Evolutionary conservation across 2,888 invertebrate species (phyloP), one percentile per base, ranked within the genome.

Genomic region (Erpobdella octoculata): DNA sequence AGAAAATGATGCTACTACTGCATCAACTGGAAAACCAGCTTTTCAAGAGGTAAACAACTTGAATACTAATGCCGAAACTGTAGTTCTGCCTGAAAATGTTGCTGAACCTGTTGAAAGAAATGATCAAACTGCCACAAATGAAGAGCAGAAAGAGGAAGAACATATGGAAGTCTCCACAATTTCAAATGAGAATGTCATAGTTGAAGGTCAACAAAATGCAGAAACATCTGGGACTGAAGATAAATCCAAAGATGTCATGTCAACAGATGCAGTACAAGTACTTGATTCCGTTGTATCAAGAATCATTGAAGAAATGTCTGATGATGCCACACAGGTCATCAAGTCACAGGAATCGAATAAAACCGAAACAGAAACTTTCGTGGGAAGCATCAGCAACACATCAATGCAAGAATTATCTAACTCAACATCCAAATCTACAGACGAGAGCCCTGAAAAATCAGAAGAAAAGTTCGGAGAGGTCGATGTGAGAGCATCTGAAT

Each of bases 401-500:
- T n/a, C n/a, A n/a, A n/a, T n/a, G n/a, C n/a, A n/a, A n/a, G n/a
- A n/a, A n/a, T n/a, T n/a, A n/a, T n/a, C n/a, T n/a, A n/a, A n/a
- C n/a, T n/a, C n/a, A n/a, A n/a, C n/a, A n/a, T n/a, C n/a, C n/a
- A n/a, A n/a, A n/a, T n/a, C n/a, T n/a, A n/a, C n/a, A n/a, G n/a
- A n/a, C 15, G 8, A 21, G 9, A 5, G 12, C 5, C 21, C 28
- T 9, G 21, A 53, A 53, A 53, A 25, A 25, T 53, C 53, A 25
- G 53, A 53, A 8, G 53, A 53, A 28, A 53, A 28, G n/a, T 53
- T 53, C 28, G 35, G 35, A 8, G 62, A 62, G 62, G 33, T 35
- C 28, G 62, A 62, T 8, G 35, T 62, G 15, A 31, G 35, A 12
- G 62, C 62, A 4, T 62, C 62, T 33, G 62, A 62, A 33, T 62